Percentiles rank a stretch among this genome's conserved stretches.
Conservation (phyloP, 2,797 vertebrate species). For the Rallus crepitans region DNA sequence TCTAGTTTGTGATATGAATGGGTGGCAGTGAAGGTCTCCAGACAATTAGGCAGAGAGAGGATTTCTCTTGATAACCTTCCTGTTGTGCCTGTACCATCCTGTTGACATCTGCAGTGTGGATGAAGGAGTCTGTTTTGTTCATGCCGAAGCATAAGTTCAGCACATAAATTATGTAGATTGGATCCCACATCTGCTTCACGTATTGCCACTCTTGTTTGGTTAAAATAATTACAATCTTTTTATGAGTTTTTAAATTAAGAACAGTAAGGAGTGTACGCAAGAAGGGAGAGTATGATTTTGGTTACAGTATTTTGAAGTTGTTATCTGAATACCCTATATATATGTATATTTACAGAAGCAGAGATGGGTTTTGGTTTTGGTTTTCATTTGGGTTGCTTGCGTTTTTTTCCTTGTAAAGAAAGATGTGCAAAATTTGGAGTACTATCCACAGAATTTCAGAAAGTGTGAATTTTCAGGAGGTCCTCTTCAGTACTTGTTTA, state of each 20-base stretch:
- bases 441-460: neutral
- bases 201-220: neutral
- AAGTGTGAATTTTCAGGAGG: neutral
- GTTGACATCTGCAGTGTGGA: neutral
- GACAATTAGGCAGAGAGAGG: neutral
- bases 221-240: conserved; percentile 16
- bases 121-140: neutral
- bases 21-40: neutral
- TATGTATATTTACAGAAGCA: conserved; percentile 2
- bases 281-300: neutral
- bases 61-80: neutral
- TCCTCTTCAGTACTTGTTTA: neutral
- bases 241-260: neutral
- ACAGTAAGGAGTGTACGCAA: neutral
- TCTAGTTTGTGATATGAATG: neutral
- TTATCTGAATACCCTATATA: neutral
- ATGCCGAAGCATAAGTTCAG: neutral
- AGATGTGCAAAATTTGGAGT: neutral
- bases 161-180: neutral
- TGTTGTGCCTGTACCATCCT: neutral
- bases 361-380: neutral
- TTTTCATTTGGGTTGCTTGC: neutral
- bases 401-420: neutral
- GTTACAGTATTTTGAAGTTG: neutral
- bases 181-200: neutral